Conservation (phyloP, 2,888 invertebrate species). For the Spilosoma lubricipeda region DNA sequence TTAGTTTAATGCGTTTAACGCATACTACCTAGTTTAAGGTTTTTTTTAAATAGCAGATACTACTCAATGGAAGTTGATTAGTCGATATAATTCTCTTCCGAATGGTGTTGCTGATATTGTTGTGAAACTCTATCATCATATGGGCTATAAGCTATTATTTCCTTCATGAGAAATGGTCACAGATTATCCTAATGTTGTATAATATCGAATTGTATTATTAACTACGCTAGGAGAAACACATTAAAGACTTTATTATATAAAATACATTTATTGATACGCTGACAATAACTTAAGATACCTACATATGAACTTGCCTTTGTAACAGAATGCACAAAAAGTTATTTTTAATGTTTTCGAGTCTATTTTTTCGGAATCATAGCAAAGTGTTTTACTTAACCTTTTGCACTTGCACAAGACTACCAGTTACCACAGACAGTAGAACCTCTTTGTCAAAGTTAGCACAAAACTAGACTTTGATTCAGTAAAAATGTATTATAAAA, state of each 20-base stretch:
- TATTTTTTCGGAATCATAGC: not conserved
- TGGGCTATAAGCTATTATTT: constrained; percentile 46
- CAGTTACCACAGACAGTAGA: not conserved
- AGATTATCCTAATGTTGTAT: constrained; percentile 39
- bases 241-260: constrained; percentile 19
- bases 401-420: not conserved
- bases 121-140: constrained; percentile 60
- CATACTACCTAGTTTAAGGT: constrained; percentile 66
- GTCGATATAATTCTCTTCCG: constrained; percentile 64
- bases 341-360: not conserved
- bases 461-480: constrained; percentile 4
- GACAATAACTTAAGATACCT: constrained; percentile 19
- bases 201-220: constrained; percentile 52
- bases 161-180: constrained; percentile 45
- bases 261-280: constrained; percentile 27
- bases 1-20: constrained; percentile 74
- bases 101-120: constrained; percentile 63
- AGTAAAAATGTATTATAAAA: constrained; percentile 12
- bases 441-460: not conserved
- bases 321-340: not conserved
- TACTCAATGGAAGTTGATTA: constrained; percentile 69
- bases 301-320: not conserved
- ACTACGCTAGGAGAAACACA: constrained; percentile 40
- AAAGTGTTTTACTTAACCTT: not conserved
- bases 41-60: constrained; percentile 71